Base-by-base conservation (phyloP, 2,888 invertebrate genomes). In the Napeogenes sylphis region DNA sequence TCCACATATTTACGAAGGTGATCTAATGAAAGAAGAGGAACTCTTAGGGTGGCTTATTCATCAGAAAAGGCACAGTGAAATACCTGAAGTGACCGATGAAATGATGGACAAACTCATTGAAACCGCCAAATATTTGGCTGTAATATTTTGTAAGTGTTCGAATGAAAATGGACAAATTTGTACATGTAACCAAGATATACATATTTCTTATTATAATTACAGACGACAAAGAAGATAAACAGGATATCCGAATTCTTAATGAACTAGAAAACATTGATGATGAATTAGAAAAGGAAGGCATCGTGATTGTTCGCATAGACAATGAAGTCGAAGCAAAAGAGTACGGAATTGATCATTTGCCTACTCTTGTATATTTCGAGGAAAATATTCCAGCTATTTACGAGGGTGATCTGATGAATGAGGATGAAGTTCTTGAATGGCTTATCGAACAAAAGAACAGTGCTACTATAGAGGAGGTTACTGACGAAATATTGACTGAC, bases 261-360 rank as follows among this genome's bases (percentile, higher is more conserved):
- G 97, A 97, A 83, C 83, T 98, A 68, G 97, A 98, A 84, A 97
- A 97, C 80, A 97, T 98, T 75, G 97, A 97, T 73, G 97, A 97
- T 80, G 97, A 97, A 74, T 84, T 97, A 61, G 96, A 97, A 82
- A 95, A 95, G 77, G 96, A 97, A 88, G 96, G 95, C 4, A 97
- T 98, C 71, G 95, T 97, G 12, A 97, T 98, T 68, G 95, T 97
- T 8, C 93, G 97, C 66, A 95, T 98, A 80, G 96, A 97, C 80
- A 97, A 98, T 77, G 95, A 95, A 59, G 95, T 94, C 32, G 97
- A 97, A 87, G 97, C 97, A 4, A 96, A 96, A 79, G 96, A 97
- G 85, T 97, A 94, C 75, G 97, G 97, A 63, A 95, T 98, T 68
- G 96, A 97, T 81, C 96, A 97, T 80, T 90, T 97, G 13, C 98